Base-by-base conservation (phyloP, 2,888 invertebrate species). In the Galeopsomyia nigrocyanea region DNA sequence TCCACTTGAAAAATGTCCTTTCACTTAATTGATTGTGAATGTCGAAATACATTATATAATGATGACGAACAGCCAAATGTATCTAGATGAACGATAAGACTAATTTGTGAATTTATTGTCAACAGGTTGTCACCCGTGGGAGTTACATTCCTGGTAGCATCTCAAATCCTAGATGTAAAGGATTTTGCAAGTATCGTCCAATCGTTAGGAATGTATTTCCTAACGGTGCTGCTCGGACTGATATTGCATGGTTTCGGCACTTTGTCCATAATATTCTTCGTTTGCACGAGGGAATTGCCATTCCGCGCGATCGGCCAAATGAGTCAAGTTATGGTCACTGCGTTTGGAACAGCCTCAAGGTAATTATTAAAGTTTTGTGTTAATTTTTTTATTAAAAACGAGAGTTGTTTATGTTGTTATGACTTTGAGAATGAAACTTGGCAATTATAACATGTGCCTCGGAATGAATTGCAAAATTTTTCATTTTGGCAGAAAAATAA, bases 301-400 rank as follows among this genome's bases (percentile, higher is more conserved):
- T 88, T 91, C 80, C 84, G 81, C 68, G 89, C 88, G 79, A 87
- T 91, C 21, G 83, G 84, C 16, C 89, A 90, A 79, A 90, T 92
- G 89, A 88, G 89, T 26, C 91, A 91, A 82, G 93, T 93, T 3
- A 85, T 93, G 75, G 90, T 91, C 9, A 93, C 93, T 0, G 93
- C 93, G 19, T 93, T 93, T 82, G 93, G 92, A 76, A 93, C 93
- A n/a, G 91, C 92, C 21, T 93, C 93, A 22, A 93, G 93, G 91
- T 90, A 86, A 79, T 67, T 66, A 50, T 13, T 9, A 19, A 1
- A 31, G 2, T 26, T 2, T 26, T 5, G 26, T 26, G 26, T 26
- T 26, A 26, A 26, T 26, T 26, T 26, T 3, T 26, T 26, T 26
- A 26, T 26, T 26, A 26, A 26, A 26, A n/a, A n/a, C n/a, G n/a